Evolutionary conservation across 1,140 invertebrate genomes (phyloP).

Genomic region (Trachymyrmex septentrionalis): DNA sequence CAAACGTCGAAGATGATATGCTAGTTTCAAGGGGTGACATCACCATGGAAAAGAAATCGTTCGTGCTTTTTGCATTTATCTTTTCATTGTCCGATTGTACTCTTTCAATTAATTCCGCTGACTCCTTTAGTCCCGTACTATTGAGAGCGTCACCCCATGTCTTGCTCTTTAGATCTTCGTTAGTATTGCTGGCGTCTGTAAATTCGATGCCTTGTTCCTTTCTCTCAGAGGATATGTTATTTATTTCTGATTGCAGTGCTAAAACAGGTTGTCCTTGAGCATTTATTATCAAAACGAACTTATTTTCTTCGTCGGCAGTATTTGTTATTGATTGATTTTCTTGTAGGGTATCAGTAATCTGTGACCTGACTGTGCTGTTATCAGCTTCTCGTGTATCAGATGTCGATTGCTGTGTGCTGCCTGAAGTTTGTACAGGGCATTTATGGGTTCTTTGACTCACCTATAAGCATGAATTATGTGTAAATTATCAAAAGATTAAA

Average conservation of each 20-base stretch:
- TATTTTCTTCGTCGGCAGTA: conserved; percentile 77
- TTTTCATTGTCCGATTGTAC: conserved; percentile 67
- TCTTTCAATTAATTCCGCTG: conserved; percentile 33
- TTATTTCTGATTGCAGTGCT: conserved; percentile 77
- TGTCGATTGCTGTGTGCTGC: conserved; percentile 85
- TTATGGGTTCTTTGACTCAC: conserved; percentile 94
- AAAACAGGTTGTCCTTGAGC: conserved; percentile 81
- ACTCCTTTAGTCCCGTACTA: conserved; percentile 42
- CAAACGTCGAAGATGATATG: conserved; percentile 82
- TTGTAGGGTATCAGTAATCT: conserved; percentile 41
- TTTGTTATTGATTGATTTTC: conserved; percentile 53
- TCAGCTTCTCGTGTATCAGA: conserved; percentile 74
- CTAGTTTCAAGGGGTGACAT: conserved; percentile 83
- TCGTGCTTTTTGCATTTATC: conserved; percentile 71
- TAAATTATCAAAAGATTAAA: not conserved
- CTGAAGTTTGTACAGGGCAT: conserved; percentile 89
- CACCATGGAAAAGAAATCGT: conserved; percentile 86
- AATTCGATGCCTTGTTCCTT: conserved; percentile 55
- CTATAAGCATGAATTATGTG: conserved; percentile 78
- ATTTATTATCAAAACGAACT: conserved; percentile 82
- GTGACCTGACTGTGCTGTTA: conserved; percentile 17
- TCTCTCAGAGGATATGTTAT: not conserved
- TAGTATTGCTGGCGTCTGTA: conserved; percentile 15
- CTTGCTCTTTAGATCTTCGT: conserved; percentile 35
- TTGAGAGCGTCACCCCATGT: conserved; percentile 56